Percentiles rank a stretch among this genome's conserved stretches.
Evolutionary conservation across 2,797 vertebrate species (phyloP).

Genomic region (Vireo griseus): DNA sequence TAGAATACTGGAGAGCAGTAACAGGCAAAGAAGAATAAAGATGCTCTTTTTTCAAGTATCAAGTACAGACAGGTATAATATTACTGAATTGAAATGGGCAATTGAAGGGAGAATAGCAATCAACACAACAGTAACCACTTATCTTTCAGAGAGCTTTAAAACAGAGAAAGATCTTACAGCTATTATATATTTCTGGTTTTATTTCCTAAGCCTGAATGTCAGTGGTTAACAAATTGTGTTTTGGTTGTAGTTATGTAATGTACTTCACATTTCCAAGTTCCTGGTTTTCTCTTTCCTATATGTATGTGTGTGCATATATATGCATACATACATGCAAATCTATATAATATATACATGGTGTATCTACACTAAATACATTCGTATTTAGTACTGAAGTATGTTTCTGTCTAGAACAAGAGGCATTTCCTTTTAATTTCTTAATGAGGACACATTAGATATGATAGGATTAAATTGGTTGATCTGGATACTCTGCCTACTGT

Average conservation of each 20-base stretch:
- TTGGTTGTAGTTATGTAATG: not conserved
- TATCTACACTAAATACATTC: no score
- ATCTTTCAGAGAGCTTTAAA: not conserved
- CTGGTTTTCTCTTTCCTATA: not conserved
- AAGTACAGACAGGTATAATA: constrained; percentile 9
- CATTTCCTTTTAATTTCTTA: not conserved
- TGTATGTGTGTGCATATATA: accelerated
- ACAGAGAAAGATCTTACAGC: not conserved
- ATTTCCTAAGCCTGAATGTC: not conserved
- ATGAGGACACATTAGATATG: not conserved
- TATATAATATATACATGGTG: not conserved
- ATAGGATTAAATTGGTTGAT: not conserved
- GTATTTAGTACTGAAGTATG: not conserved
- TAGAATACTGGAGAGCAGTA: not conserved
- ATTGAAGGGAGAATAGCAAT: not conserved
- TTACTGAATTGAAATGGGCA: not conserved
- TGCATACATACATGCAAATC: not conserved
- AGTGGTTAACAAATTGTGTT: not conserved
- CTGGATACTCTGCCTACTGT: not conserved
- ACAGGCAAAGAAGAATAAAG: not conserved
- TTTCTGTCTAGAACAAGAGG: not conserved
- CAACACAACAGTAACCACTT: not conserved
- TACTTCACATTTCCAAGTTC: not conserved
- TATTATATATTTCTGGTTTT: not conserved
- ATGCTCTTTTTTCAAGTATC: not conserved